phyloP scores from a whole-genome alignment of 2,888 invertebrate genomes.

The Trichopoda pennipes region DNA sequence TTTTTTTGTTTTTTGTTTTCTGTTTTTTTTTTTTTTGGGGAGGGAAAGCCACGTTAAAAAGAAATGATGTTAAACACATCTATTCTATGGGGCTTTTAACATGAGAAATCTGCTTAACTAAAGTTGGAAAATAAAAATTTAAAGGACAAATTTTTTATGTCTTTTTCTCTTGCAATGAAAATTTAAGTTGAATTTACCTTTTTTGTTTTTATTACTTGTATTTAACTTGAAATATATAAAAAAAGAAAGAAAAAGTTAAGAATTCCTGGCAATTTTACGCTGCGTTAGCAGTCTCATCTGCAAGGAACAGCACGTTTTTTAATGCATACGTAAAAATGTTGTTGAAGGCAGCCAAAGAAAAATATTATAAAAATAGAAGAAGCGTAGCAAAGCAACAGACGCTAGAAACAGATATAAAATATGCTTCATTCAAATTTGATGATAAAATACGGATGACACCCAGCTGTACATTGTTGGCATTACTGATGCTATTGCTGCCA shows the following conservation, averaged over 20 bases:
- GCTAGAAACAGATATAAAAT: constrained; percentile 11
- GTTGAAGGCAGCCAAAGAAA: constrained; percentile 35
- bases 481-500: constrained; percentile 54
- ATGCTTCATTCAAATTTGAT: constrained; percentile 59
- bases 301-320: constrained; percentile 58
- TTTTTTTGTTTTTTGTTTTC: too few species aligned
- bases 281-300: constrained; percentile 68
- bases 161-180: constrained; percentile 25
- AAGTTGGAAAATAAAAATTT: constrained; percentile 28
- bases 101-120: constrained; percentile 1
- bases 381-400: constrained; percentile 31
- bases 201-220: constrained; percentile 26
- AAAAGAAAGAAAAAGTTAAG: constrained; percentile 4
- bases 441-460: constrained; percentile 64
- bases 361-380: constrained; percentile 1
- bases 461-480: constrained; percentile 68
- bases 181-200: constrained; percentile 42
- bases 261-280: constrained; percentile 68
- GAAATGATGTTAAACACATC: constrained; percentile 51
- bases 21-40: too few species aligned
- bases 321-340: constrained; percentile 52
- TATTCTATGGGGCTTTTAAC: constrained; percentile 9
- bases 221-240: constrained; percentile 1
- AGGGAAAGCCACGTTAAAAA: constrained; percentile 21
- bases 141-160: constrained; percentile 33